Evolutionary conservation across 2,888 invertebrate species (phyloP), one percentile per base, ranked within the genome.

Genomic region (Machimus atricapillus): DNA sequence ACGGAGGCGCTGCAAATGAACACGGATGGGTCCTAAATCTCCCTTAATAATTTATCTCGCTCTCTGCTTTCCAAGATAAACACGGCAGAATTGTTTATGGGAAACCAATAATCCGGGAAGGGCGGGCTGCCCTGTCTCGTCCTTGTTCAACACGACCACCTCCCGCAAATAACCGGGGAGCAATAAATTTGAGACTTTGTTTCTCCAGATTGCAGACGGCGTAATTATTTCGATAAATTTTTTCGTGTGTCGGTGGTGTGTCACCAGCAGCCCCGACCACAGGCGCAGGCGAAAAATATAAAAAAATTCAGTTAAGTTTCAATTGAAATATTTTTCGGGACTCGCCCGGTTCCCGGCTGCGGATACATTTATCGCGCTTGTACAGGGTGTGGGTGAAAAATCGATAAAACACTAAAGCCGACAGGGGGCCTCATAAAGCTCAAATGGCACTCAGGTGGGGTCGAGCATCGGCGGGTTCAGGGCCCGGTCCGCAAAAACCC

Each of bases 301-400:
- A 52, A 52, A 52, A 52, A 52, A 52, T 52, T 52, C n/a, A n/a
- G 31, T 14, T 31, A 81, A 52, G n/a, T 56, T 81, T 81, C 56
- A 81, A 81, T 81, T 81, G 81, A 81, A 27, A 23, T 19, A 83
- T 73, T 83, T 83, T 73, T 83, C 52, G 43, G 40, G 73, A 16
- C 8, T 66, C 73, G 73, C 6, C 27, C 73, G 23, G 7, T 19
- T 83, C 40, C 66, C 37, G 43, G 83, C 27, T 83, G 73, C 73
- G 83, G 83, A 23, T 83, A 83, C 83, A 73, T 83, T 83, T 83
- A 83, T 83, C 73, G 83, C 73, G n/a, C 73, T 83, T 66, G 66
- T 23, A 34, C 43, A 16, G 66, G 52, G 52, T 34, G 82, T 23
- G 37, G 66, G 43, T 40, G 73, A 73, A 83, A 83, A 83, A 83